Evolutionary conservation across 2,113 vertebrate genomes (phyloP).

Genomic region (Nannobrachium achirus): DNA sequence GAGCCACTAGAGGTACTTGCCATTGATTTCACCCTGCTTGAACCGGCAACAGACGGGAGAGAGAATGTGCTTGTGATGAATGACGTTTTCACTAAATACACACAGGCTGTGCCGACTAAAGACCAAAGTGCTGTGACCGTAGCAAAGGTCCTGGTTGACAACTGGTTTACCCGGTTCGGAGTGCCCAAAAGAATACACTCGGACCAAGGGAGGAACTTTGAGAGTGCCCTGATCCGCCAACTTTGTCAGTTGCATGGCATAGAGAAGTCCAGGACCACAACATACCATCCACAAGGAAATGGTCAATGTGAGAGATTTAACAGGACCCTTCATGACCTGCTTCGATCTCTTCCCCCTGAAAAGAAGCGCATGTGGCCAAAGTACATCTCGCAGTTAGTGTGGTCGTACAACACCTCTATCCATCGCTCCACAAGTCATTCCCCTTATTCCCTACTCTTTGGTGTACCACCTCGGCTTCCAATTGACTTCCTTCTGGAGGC

Average conservation of each 20-base stretch:
- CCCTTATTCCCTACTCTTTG: conserved; percentile 19
- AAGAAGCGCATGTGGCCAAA: conserved; percentile 1
- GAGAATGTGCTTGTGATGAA: conserved; percentile 15
- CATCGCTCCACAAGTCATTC: conserved; percentile 9
- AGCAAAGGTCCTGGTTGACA: not conserved
- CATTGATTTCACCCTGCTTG: not conserved
- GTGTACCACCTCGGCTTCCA: conserved; percentile 11
- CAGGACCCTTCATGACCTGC: conserved; percentile 9
- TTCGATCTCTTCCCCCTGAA: not conserved
- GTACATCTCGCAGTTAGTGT: conserved; percentile 15
- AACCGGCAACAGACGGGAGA: not conserved
- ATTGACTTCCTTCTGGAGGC: conserved; percentile 26
- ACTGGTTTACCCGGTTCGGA: conserved; percentile 18
- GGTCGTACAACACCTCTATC: conserved; percentile 9
- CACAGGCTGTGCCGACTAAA: not conserved
- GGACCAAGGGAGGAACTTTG: conserved; percentile 24
- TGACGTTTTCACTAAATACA: conserved; percentile 17
- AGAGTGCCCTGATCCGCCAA: conserved; percentile 17
- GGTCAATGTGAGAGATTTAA: conserved; percentile 34
- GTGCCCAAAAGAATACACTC: conserved; percentile 5
- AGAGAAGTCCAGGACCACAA: conserved; percentile 14
- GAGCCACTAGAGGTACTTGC: conserved; percentile 2
- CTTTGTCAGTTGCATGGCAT: not conserved
- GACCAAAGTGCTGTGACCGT: conserved; percentile 6
- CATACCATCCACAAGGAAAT: conserved; percentile 21